phyloP scores from a whole-genome alignment of 2,888 invertebrate genomes.

The Pristionchus mayeri region DNA sequence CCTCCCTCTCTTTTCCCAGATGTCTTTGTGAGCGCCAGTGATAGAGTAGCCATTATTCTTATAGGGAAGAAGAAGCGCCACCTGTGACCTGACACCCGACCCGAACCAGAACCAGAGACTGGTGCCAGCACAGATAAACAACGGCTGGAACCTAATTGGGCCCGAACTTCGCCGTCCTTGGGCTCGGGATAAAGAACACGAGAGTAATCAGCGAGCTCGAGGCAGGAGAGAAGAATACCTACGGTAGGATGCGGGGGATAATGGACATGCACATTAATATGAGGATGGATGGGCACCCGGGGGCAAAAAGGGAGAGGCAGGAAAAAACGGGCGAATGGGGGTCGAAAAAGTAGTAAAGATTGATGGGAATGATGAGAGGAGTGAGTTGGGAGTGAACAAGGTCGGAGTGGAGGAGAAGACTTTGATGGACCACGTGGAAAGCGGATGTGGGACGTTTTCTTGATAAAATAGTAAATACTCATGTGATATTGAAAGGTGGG shows the following conservation, averaged over 20 bases:
- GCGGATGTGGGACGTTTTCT: background rate
- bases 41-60: constrained; percentile 44
- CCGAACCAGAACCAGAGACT: background rate
- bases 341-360: constrained; percentile 40
- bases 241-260: constrained; percentile 28
- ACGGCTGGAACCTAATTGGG: constrained; percentile 1
- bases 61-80: background rate
- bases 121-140: constrained; percentile 9
- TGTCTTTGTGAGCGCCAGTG: constrained; percentile 5
- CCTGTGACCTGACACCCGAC: background rate
- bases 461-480: background rate
- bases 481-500: background rate
- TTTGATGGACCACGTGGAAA: constrained; percentile 25
- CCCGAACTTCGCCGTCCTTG: background rate
- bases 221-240: background rate
- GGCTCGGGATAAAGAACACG: background rate
- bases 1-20: constrained; percentile 16
- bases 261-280: constrained; percentile 34
- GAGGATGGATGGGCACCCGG: background rate
- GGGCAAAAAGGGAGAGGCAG: constrained; percentile 10
- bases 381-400: constrained; percentile 32
- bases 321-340: constrained; percentile 5
- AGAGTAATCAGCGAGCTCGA: constrained; percentile 6
- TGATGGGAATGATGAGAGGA: constrained; percentile 39
- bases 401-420: background rate